Evolutionary conservation across 1,140 invertebrate genomes (phyloP).

Genomic region (Parasteatoda tepidariorum): DNA sequence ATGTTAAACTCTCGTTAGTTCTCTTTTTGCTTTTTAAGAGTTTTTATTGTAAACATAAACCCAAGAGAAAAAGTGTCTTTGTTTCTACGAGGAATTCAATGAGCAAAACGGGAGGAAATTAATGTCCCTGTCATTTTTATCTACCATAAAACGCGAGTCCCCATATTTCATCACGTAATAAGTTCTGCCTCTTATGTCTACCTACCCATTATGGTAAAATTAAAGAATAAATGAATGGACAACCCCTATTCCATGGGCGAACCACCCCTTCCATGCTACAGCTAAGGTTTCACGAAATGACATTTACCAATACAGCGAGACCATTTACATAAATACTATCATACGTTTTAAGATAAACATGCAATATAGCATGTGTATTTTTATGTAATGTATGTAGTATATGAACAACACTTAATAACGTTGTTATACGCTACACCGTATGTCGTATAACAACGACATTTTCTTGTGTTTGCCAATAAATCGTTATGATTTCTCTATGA

Average conservation of each 20-base stretch:
- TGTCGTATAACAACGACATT: slow-evolving; percentile 25
- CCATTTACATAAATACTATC: slow-evolving; percentile 57
- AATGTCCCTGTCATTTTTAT: background rate
- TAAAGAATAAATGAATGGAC: slow-evolving; percentile 1
- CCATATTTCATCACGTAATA: background rate
- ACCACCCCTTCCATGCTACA: slow-evolving; percentile 18
- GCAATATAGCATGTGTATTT: slow-evolving; percentile 44
- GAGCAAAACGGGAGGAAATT: too few species aligned
- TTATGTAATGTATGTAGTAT: slow-evolving; percentile 22
- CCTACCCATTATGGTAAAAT: background rate
- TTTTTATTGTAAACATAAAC: too few species aligned
- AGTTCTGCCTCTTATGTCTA: too few species aligned
- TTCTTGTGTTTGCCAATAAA: slow-evolving; percentile 32
- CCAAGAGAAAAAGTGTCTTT: too few species aligned
- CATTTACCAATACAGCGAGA: slow-evolving; percentile 23
- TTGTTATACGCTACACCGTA: background rate
- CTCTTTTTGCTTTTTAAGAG: too few species aligned
- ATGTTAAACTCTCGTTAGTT: too few species aligned
- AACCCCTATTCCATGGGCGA: slow-evolving; percentile 7
- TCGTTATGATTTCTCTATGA: slow-evolving; percentile 29
- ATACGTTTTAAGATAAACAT: slow-evolving; percentile 26
- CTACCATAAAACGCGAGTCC: background rate
- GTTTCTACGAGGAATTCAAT: too few species aligned
- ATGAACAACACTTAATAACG: slow-evolving; percentile 33
- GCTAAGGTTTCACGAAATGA: slow-evolving; percentile 28